Conservation (phyloP, 2,797 vertebrate genomes). For the Huso huso region DNA sequence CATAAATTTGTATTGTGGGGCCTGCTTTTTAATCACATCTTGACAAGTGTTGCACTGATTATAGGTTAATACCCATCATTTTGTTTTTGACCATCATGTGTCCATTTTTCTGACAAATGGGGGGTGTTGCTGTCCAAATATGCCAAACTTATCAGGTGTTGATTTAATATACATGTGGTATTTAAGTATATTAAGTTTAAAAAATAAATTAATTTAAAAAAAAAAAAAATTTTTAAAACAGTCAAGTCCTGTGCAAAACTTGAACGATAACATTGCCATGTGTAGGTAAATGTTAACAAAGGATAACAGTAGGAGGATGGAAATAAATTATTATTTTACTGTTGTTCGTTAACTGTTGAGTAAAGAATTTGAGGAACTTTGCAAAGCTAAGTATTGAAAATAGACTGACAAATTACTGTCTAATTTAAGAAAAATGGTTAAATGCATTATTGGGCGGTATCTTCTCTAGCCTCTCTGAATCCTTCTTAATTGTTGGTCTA, state of each 20-base stretch:
- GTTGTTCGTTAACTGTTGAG: no score
- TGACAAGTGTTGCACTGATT: slow-evolving; percentile 63
- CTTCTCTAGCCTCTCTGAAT: slow-evolving; percentile 1
- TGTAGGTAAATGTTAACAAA: no score
- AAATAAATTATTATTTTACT: no score
- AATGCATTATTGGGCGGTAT: no score
- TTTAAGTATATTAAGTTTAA: slow-evolving; percentile 23
- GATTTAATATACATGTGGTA: slow-evolving; percentile 24
- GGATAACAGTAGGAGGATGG: no score
- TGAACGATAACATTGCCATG: neutral
- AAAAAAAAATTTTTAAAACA: slow-evolving; percentile 14
- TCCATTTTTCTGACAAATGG: slow-evolving; percentile 47
- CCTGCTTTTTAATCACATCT: slow-evolving; percentile 74
- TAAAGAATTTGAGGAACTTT: no score
- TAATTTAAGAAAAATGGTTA: no score
- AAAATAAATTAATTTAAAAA: slow-evolving; percentile 11
- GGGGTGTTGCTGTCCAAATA: slow-evolving; percentile 65
- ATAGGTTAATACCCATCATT: slow-evolving; percentile 49
- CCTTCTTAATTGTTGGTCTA: slow-evolving; percentile 26
- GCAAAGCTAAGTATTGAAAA: no score
- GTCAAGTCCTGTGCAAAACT: slow-evolving; percentile 13
- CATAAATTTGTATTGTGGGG: slow-evolving; percentile 72
- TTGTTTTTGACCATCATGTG: slow-evolving; percentile 56
- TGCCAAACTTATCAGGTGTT: slow-evolving; percentile 48
- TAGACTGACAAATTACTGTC: no score